Base-by-base conservation (phyloP, 2,888 invertebrate species). In the Eutolmus rufibarbis region DNA sequence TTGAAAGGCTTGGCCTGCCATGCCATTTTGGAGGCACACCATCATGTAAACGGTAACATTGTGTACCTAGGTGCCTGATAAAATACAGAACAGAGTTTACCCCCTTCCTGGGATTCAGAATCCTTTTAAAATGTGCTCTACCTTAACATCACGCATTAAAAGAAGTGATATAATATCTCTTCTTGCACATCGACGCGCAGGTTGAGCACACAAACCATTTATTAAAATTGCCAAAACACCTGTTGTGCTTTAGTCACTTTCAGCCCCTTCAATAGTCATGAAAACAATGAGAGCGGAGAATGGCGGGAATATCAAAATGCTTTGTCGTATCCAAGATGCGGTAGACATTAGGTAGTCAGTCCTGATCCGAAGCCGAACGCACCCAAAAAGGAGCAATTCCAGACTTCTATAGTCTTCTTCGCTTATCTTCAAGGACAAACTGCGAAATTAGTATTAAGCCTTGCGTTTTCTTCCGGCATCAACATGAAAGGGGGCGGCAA, bases 371-470 rank as follows among this genome's bases (percentile, higher is more conserved):
- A 40, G 56, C 79, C 51, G 7, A 46, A 79, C 79, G 46, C 79
- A 28, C 79, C 51, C 51, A 51, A 79, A 79, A 46, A 16, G 56
- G 51, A 51, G 51, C 79, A 79, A 79, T 46, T 79, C 28, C 40
- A 46, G 51, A 14, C 31, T 79, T 19, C 79, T 31, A 51, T 79
- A 31, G 31, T 79, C 79, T 28, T 79, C 51, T 19, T 28, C 66
- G 23, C 28, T 66, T n/a, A 8, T 12, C 78, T 51, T 28, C 16
- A 28, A 51, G 28, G 79, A 56, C 79, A 28, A 31, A 51, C 1
- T 51, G 31, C 16, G 43, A 51, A 79, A 79, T 79, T 79, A 56
- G 56, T 56, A 79, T 79, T 79, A 31, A 56, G 79, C 56, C 79
- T 79, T 51, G 31, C 19, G 23, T 40, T 28, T n/a, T 31, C 51